Evolutionary conservation across 2,113 vertebrate genomes (phyloP).

Genomic region (Pterocles burchelli): DNA sequence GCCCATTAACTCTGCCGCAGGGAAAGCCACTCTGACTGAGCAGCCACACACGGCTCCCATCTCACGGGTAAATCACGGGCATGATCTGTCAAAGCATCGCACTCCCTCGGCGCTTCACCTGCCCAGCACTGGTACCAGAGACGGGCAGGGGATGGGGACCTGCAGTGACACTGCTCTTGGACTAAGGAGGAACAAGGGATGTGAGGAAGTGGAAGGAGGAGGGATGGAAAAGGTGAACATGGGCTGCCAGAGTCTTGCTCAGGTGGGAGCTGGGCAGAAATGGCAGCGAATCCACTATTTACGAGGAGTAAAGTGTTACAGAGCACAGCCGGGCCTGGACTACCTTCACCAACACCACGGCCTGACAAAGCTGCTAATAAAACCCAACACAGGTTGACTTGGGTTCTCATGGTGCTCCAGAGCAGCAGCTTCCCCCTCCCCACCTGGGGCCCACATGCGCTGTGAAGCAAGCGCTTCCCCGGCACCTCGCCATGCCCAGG

Average conservation of each 20-base stretch:
- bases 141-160: not conserved
- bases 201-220: not conserved
- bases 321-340: constrained; percentile 43
- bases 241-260: not conserved
- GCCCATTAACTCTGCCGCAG: not conserved
- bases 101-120: not conserved
- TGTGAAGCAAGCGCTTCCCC: not conserved
- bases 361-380: constrained; percentile 62
- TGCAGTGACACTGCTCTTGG: not conserved
- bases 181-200: not conserved
- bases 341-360: constrained; percentile 29
- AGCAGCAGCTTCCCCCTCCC: not conserved
- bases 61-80: not conserved
- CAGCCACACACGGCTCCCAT: not conserved
- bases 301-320: constrained; percentile 42
- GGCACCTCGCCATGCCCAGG: not conserved
- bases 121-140: not conserved
- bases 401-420: not conserved
- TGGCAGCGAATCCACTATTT: constrained; percentile 43
- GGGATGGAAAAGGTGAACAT: not conserved
- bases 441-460: not conserved
- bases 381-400: constrained; percentile 24
- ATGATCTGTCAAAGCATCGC: not conserved
- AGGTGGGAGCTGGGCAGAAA: constrained; percentile 20
- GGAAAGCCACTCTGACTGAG: not conserved